phyloP scores from a whole-genome alignment of 92 coral and sea anemone genomes.

The Scolanthus callimorphus region DNA sequence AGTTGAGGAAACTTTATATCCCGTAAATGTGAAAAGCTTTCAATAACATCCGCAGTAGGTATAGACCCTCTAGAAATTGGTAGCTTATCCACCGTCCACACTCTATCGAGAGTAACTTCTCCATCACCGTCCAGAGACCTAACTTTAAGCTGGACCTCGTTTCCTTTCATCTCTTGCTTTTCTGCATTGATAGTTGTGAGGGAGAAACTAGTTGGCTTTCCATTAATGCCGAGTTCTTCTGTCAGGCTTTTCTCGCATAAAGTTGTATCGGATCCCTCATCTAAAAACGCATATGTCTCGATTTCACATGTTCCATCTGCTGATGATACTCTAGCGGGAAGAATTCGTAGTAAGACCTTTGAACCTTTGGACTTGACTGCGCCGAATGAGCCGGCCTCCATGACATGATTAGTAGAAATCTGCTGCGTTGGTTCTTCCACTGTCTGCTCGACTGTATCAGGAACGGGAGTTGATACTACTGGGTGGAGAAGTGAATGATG shows the following conservation, averaged over 20 bases:
- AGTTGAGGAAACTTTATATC: background rate
- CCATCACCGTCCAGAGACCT: background rate
- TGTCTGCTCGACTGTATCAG: background rate
- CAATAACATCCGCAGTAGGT: background rate
- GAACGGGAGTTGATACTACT: background rate
- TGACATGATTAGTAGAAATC: background rate
- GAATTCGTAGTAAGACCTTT: background rate
- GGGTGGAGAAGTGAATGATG: constrained; percentile 43
- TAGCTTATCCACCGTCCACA: background rate
- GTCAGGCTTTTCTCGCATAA: background rate
- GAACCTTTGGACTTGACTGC: background rate
- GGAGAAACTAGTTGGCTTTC: background rate
- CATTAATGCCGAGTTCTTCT: background rate
- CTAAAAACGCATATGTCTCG: background rate
- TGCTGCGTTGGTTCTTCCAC: background rate
- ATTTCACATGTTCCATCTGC: background rate
- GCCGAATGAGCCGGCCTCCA: background rate
- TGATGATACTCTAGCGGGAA: background rate
- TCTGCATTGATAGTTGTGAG: background rate
- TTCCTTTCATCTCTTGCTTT: background rate
- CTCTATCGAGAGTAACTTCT: background rate
- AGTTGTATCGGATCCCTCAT: constrained; percentile 1
- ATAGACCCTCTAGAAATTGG: background rate
- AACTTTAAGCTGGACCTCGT: background rate
- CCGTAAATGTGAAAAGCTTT: background rate